Base-by-base conservation (phyloP, 2,888 invertebrate species). In the Drosophila atripex region DNA sequence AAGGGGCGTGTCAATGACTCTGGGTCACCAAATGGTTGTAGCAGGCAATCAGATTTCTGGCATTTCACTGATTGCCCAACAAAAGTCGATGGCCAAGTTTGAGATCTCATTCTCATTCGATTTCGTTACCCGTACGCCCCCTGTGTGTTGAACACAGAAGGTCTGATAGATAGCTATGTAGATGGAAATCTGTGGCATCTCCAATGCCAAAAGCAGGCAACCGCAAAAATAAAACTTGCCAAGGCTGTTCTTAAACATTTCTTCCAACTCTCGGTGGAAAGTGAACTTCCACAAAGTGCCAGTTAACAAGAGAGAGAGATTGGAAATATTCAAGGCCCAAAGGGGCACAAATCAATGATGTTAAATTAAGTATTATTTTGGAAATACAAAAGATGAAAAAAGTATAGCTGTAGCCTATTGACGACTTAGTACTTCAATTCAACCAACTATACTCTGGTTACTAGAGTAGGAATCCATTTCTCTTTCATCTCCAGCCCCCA, bases 1-100 rank as follows among this genome's bases (percentile, higher is more conserved):
- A 71, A 58, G 49, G 49, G 71, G 53, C 72, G 45, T 55, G 73
- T 52, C 71, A 71, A 58, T 73, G 71, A 71, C 73, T 69, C 59
- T 61, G 71, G 70, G 70, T 70, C 71, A 54, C 53, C 70, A 39
- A 65, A 64, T 52, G 41, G 52, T 30, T 41, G 57, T 39, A 14
- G 30, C 52, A 23, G 41, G 57, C 57, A 59, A 57, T 63, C 52
- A 55, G 61, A 54, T 54, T 60, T 63, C 58, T 46, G 57, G 38
- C 68, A 59, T 56, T 49, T 53, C 38, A 21, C 59, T 59, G 60
- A 38, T 58, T 58, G 71, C 46, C 65, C 50, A 16, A 64, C 65
- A 38, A 21, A 45, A 46, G 6, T 52, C 9, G 16, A 38, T 30
- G 38, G 21, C 52, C 23, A 46, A 52, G 64, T 30, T 51, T 38